phyloP scores from a whole-genome alignment of 2,888 invertebrate genomes.

The Drosophila mulleri region DNA sequence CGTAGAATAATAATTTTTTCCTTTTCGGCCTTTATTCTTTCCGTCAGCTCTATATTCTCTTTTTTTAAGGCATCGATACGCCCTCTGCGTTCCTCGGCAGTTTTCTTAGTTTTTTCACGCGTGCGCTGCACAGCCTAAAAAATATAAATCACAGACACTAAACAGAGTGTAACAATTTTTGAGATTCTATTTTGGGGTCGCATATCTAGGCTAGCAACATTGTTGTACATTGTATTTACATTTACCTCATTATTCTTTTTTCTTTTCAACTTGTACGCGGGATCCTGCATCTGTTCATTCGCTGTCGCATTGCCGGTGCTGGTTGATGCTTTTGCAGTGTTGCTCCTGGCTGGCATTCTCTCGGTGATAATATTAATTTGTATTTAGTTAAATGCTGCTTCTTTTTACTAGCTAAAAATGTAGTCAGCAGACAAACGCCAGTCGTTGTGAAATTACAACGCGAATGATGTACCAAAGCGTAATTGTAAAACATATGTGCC shows the following conservation, averaged over 20 bases:
- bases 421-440: conserved; percentile 33
- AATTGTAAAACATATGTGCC: conserved; percentile 66
- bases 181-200: conserved; percentile 60
- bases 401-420: conserved; percentile 36
- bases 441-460: conserved; percentile 73
- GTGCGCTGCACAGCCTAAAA: conserved; percentile 83
- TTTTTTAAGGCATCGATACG: conserved; percentile 78
- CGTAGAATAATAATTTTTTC: conserved; percentile 74
- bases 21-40: conserved; percentile 76
- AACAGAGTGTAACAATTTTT: conserved; percentile 25
- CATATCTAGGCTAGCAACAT: conserved; percentile 56
- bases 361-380: conserved; percentile 81
- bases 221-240: conserved; percentile 28
- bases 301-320: conserved; percentile 42
- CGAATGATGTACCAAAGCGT: conserved; percentile 66
- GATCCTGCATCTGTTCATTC: conserved; percentile 74
- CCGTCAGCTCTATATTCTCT: conserved; percentile 75
- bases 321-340: conserved; percentile 62
- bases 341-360: conserved; percentile 83
- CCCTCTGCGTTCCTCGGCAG: conserved; percentile 81
- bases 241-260: conserved; percentile 84
- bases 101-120: conserved; percentile 82
- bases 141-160: conserved; percentile 37
- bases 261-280: conserved; percentile 82
- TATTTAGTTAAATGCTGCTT: conserved; percentile 63